Conservation (phyloP, 2,113 vertebrate species). For the Apteryx owenii region DNA sequence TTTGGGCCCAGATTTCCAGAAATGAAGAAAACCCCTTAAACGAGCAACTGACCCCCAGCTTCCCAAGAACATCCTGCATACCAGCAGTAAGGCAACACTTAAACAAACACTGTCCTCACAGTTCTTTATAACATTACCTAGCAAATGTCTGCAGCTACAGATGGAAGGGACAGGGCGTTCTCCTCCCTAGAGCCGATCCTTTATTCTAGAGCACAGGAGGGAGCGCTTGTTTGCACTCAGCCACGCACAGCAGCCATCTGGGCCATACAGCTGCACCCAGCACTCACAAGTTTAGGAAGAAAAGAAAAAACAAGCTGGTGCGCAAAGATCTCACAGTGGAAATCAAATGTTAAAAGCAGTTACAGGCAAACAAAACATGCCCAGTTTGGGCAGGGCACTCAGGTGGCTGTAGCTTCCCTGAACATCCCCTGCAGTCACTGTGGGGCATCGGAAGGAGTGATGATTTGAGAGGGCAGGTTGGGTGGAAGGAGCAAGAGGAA, state of each 20-base stretch:
- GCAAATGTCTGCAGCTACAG: background rate
- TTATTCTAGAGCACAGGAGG: background rate
- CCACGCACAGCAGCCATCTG: background rate
- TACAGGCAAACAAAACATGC: background rate
- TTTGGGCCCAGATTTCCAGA: background rate
- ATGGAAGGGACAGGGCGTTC: background rate
- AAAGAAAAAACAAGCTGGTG: background rate
- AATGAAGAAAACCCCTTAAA: background rate
- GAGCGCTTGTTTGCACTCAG: background rate
- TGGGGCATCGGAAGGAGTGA: background rate
- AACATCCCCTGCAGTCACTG: background rate
- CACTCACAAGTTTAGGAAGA: background rate
- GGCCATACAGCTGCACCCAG: background rate
- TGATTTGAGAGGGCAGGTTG: background rate
- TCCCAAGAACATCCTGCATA: background rate
- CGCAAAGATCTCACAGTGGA: background rate
- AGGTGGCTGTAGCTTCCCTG: background rate
- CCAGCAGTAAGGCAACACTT: background rate
- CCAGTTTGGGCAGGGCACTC: constrained; percentile 22
- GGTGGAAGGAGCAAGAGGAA: background rate
- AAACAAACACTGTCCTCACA: background rate
- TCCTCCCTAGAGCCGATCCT: background rate
- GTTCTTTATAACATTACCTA: background rate
- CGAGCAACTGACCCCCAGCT: background rate
- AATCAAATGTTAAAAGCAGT: constrained; percentile 43